Evolutionary conservation across 2,888 invertebrate species (phyloP).

Genomic region (Tachina lurida): DNA sequence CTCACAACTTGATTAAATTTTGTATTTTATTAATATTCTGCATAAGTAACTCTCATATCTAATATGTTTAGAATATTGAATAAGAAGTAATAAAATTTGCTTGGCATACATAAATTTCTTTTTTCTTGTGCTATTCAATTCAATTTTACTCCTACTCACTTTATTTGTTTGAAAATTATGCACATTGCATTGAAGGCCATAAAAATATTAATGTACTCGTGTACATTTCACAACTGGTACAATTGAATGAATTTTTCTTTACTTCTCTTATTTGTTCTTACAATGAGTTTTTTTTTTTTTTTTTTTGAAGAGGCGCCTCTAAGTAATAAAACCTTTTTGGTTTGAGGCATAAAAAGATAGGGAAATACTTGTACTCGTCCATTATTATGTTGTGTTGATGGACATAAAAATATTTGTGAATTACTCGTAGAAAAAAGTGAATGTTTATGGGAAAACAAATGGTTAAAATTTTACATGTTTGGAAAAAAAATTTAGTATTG

Average conservation of each 20-base stretch:
- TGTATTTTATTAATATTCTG: constrained; percentile 50
- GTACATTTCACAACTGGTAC: constrained; percentile 51
- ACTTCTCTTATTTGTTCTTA: not conserved
- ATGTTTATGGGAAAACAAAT: constrained; percentile 24
- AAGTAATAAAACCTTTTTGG: constrained; percentile 60
- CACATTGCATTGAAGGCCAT: constrained; percentile 64
- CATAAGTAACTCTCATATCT: constrained; percentile 38
- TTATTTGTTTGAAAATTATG: constrained; percentile 53
- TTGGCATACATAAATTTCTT: constrained; percentile 47
- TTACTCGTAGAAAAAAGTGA: not conserved
- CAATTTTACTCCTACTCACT: constrained; percentile 49
- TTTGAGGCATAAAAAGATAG: constrained; percentile 12
- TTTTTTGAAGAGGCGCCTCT: constrained; percentile 59
- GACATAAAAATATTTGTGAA: constrained; percentile 28
- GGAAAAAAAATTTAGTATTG: not conserved
- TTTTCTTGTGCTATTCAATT: constrained; percentile 1
- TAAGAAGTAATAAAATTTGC: constrained; percentile 35
- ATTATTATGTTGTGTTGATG: not conserved
- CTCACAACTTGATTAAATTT: constrained; percentile 12
- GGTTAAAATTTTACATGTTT: constrained; percentile 2
- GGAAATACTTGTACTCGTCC: constrained; percentile 17
- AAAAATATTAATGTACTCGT: constrained; percentile 61
- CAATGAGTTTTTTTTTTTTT: constrained; percentile 5
- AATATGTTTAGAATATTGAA: constrained; percentile 64
- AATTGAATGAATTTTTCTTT: constrained; percentile 51